A percentile compares a stretch with the other conserved stretches of the same genome.
These are phyloP conservation scores for Alectura lathami DNA, from an alignment of 2,113 vertebrate genomes.

Conservation along the genomic window DNA sequence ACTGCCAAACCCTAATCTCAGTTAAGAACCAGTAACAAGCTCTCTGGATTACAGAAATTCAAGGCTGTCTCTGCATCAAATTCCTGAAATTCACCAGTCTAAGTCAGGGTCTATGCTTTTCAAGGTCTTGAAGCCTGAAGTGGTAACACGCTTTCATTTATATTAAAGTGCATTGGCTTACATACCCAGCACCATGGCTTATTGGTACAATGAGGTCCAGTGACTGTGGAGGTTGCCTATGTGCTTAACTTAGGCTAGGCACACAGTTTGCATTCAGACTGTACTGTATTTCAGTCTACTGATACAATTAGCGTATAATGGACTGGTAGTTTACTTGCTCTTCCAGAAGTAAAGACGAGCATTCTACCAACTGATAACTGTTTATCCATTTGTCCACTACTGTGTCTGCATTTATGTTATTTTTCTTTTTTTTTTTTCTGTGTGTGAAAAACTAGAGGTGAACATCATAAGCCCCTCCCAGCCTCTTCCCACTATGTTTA, in stretches of 20 bases:
- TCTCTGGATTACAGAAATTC: neutral
- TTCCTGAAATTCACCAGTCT: neutral
- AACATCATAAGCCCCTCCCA: neutral
- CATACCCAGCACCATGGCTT: neutral
- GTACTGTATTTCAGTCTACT: neutral
- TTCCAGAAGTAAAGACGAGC: neutral
- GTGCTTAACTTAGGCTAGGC: neutral
- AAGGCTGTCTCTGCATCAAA: neutral
- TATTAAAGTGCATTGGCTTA: neutral
- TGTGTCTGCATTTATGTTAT: neutral
- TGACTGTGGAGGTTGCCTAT: neutral
- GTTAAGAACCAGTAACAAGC: neutral
- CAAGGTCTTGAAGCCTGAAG: neutral
- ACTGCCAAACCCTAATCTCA: neutral
- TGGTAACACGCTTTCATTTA: neutral
- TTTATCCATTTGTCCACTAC: neutral
- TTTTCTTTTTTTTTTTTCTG: neutral
- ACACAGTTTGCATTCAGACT: neutral
- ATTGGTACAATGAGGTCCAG: neutral
- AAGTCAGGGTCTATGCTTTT: neutral
- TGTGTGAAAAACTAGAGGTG: neutral
- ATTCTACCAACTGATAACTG: neutral
- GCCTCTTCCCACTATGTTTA: neutral
- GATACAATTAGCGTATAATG: neutral
- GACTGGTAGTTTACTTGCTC: neutral